phyloP scores from a whole-genome alignment of 1,140 invertebrate species.

The Monochamus saltuarius region DNA sequence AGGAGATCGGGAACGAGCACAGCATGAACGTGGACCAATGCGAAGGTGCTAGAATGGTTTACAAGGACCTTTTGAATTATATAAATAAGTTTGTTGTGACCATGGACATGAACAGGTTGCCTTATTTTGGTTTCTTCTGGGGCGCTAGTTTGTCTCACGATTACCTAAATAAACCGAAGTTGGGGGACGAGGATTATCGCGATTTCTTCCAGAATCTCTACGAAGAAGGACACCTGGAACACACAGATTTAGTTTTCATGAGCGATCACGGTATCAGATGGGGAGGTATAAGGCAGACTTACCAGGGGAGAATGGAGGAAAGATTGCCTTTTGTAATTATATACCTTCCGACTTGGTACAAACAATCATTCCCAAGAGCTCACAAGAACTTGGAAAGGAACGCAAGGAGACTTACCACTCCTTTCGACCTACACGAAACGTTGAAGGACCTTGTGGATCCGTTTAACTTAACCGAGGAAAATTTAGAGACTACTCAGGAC shows the following conservation, averaged over 20 bases:
- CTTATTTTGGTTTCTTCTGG: slow-evolving; percentile 81
- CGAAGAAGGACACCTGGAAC: slow-evolving; percentile 60
- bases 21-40: slow-evolving; percentile 63
- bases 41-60: slow-evolving; percentile 61
- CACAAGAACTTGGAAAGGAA: slow-evolving; percentile 71
- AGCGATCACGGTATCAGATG: slow-evolving; percentile 94
- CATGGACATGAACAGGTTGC: slow-evolving; percentile 52
- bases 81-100: slow-evolving; percentile 60
- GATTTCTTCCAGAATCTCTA: slow-evolving; percentile 62
- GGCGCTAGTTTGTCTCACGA: slow-evolving; percentile 76
- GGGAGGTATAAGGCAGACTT: slow-evolving; percentile 75
- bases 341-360: slow-evolving; percentile 74
- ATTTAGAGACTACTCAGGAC: slow-evolving; percentile 36
- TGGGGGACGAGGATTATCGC: slow-evolving; percentile 64
- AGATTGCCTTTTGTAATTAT: slow-evolving; percentile 82
- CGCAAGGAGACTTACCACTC: slow-evolving; percentile 72
- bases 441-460: slow-evolving; percentile 62
- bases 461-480: slow-evolving; percentile 35
- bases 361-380: slow-evolving; percentile 61
- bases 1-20: slow-evolving; percentile 59
- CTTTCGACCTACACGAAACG: slow-evolving; percentile 80
- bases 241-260: slow-evolving; percentile 74
- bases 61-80: slow-evolving; percentile 62
- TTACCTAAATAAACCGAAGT: slow-evolving; percentile 68
- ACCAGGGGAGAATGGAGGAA: slow-evolving; percentile 86